Conservation (phyloP, 2,113 vertebrate genomes). For the Brachypteracias leptosomus region DNA sequence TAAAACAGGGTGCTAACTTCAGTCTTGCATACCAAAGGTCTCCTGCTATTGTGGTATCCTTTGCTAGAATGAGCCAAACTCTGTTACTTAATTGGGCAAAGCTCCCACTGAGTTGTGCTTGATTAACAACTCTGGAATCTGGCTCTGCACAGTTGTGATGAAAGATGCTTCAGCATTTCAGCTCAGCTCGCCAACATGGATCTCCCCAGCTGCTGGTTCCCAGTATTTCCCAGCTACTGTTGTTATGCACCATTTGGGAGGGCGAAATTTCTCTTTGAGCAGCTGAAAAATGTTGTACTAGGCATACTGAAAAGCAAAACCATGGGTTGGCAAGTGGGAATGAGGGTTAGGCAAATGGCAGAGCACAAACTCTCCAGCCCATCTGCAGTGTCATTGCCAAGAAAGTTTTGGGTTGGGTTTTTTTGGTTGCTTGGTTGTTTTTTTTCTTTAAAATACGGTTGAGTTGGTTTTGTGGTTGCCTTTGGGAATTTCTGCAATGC, state of each 20-base stretch:
- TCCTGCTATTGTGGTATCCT: neutral
- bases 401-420: neutral
- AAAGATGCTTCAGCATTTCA: constrained; percentile 11
- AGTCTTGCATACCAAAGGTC: neutral
- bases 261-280: neutral
- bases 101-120: neutral
- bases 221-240: constrained; percentile 18
- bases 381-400: neutral
- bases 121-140: constrained; percentile 12
- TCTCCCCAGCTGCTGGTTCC: constrained; percentile 4
- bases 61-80: neutral
- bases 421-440: too few species aligned
- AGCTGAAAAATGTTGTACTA: neutral
- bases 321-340: neutral
- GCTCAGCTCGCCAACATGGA: neutral
- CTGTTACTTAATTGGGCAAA: neutral
- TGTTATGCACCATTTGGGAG: neutral
- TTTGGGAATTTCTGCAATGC: neutral
- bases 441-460: neutral
- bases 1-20: neutral
- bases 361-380: neutral
- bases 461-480: neutral
- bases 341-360: neutral
- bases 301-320: neutral
- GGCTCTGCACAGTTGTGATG: neutral